Percentiles rank a stretch among this genome's conserved stretches.
These are phyloP conservation scores for Trachelus iudaicus DNA, from an alignment of 2,888 invertebrate genomes.

Conservation along the genomic window DNA sequence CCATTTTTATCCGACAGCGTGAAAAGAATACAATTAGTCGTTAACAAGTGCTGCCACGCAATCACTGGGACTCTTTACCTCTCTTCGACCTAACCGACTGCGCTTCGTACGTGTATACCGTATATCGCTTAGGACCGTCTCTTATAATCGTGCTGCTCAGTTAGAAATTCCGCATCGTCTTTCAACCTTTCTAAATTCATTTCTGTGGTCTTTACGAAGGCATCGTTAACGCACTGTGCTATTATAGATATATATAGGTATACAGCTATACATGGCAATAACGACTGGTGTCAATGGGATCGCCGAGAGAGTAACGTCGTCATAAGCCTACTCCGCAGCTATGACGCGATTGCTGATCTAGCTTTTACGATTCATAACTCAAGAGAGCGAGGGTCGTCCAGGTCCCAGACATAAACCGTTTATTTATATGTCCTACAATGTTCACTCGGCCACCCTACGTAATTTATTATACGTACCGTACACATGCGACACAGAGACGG, in stretches of 20 bases:
- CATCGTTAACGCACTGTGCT: not conserved
- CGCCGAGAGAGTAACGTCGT: conserved; percentile 36
- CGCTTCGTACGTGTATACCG: no score
- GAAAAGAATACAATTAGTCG: conserved; percentile 24
- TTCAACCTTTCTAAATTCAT: no score
- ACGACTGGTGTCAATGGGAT: conserved; percentile 39
- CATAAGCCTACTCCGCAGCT: conserved; percentile 33
- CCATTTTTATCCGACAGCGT: not conserved
- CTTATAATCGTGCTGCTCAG: no score
- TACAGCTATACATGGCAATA: not conserved
- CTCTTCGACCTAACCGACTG: no score
- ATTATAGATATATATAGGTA: not conserved
- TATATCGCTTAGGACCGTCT: no score
- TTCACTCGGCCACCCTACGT: conserved; percentile 46
- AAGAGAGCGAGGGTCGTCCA: conserved; percentile 30
- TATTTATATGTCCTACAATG: conserved; percentile 64
- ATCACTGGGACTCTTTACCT: no score
- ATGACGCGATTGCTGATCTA: conserved; percentile 57
- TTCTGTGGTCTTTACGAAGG: not conserved
- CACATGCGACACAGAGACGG: not conserved
- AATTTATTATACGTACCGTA: conserved; percentile 48
- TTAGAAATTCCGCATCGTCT: no score
- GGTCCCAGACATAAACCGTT: conserved; percentile 61
- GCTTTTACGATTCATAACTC: conserved; percentile 65
- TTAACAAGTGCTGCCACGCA: conserved; percentile 23